These are phyloP conservation scores for Pharmacophagus antenor DNA, from an alignment of 2,888 invertebrate species.

Conservation along the genomic window DNA sequence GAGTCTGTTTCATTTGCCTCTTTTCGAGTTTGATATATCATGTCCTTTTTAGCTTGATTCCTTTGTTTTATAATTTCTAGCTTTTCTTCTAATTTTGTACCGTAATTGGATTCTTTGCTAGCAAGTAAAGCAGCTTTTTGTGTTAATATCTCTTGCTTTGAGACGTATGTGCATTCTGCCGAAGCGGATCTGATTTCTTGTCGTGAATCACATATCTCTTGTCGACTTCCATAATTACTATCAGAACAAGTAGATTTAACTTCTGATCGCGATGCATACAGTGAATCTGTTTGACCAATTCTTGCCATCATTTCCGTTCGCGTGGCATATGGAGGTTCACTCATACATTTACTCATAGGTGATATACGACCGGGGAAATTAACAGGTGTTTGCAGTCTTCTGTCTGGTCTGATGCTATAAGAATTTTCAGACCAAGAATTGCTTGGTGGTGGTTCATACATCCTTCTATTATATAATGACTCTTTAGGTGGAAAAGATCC, in stretches of 20 bases:
- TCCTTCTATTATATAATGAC: slow-evolving; percentile 66
- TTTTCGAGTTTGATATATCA: slow-evolving; percentile 76
- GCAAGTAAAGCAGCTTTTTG: slow-evolving; percentile 75
- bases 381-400: slow-evolving; percentile 67
- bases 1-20: slow-evolving; percentile 74
- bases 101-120: slow-evolving; percentile 67
- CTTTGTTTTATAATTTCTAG: slow-evolving; percentile 77
- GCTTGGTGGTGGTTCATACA: slow-evolving; percentile 69
- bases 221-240: slow-evolving; percentile 53
- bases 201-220: slow-evolving; percentile 56
- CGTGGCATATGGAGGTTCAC: slow-evolving; percentile 72
- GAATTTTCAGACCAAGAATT: slow-evolving; percentile 69
- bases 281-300: slow-evolving; percentile 62
- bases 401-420: slow-evolving; percentile 67
- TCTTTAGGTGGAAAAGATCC: slow-evolving; percentile 55
- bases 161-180: slow-evolving; percentile 74
- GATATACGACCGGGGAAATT: slow-evolving; percentile 63
- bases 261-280: slow-evolving; percentile 64
- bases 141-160: slow-evolving; percentile 74
- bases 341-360: slow-evolving; percentile 73
- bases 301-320: slow-evolving; percentile 72
- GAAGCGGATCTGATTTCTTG: slow-evolving; percentile 65
- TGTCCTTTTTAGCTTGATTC: slow-evolving; percentile 77
- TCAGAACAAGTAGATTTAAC: slow-evolving; percentile 74
- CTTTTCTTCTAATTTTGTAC: slow-evolving; percentile 68